A percentile compares a stretch with the other conserved stretches of the same genome.
Evolutionary conservation across 2,113 vertebrate species (phyloP).

Genomic region (Peucedramus taeniatus): DNA sequence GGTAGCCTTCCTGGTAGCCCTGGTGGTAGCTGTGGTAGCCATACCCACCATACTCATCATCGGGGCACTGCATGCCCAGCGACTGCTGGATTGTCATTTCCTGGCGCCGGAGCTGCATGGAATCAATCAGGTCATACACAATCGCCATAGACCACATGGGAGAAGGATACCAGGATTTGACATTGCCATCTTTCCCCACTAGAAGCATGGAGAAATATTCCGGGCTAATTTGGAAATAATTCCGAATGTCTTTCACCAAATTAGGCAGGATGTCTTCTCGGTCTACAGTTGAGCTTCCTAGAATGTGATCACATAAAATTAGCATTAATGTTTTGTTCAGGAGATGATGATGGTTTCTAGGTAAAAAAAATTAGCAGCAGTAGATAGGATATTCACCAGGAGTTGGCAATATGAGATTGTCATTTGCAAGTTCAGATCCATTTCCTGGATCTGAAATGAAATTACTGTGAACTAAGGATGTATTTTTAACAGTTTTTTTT

Average conservation of each 20-base stretch:
- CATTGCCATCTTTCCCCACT: conserved; percentile 96
- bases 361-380: neutral
- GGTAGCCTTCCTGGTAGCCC: conserved; percentile 93
- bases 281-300: conserved; percentile 91
- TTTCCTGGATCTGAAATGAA: neutral
- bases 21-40: conserved; percentile 92
- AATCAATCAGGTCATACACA: conserved; percentile 96
- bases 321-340: neutral
- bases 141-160: conserved; percentile 99
- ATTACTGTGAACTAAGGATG: neutral
- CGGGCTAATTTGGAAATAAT: conserved; percentile 96
- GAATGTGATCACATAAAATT: conserved; percentile 6
- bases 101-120: conserved; percentile 97
- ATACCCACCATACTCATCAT: conserved; percentile 94
- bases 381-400: neutral
- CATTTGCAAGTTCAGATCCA: neutral
- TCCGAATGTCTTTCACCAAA: conserved; percentile 94
- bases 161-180: conserved; percentile 98
- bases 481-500: neutral
- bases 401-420: neutral
- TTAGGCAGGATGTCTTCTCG: conserved; percentile 87
- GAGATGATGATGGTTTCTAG: neutral
- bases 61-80: conserved; percentile 94
- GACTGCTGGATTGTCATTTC: conserved; percentile 99
- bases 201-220: conserved; percentile 99